phyloP scores from a whole-genome alignment of 1,140 invertebrate species.

The Drosophila bifasciata region DNA sequence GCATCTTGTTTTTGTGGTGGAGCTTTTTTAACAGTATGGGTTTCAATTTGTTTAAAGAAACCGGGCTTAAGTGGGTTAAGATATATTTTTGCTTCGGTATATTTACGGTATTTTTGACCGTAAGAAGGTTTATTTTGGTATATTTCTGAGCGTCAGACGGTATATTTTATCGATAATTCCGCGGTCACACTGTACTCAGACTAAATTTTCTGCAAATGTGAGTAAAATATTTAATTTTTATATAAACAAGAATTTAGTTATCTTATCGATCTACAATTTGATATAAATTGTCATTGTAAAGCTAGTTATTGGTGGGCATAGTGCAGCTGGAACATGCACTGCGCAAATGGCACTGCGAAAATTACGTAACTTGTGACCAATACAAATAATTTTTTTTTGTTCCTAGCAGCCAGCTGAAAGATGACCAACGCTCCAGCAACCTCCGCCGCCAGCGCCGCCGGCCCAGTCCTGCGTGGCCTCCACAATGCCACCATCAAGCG shows the following conservation, averaged over 20 bases:
- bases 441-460: conserved; percentile 59
- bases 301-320: not conserved
- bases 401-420: conserved; percentile 30
- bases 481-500: conserved; percentile 82
- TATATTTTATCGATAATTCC: too few species aligned
- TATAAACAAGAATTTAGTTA: conserved; percentile 12
- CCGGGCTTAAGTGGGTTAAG: too few species aligned
- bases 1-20: too few species aligned
- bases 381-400: conserved; percentile 34
- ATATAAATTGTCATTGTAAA: too few species aligned
- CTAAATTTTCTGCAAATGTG: conserved; percentile 39
- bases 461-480: conserved; percentile 78
- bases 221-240: conserved; percentile 29
- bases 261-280: not conserved
- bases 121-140: too few species aligned
- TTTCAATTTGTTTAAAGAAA: too few species aligned
- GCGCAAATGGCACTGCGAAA: not conserved
- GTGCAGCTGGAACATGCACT: not conserved
- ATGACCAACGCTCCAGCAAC: conserved; percentile 79
- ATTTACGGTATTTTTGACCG: too few species aligned
- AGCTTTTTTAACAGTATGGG: too few species aligned
- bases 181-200: too few species aligned
- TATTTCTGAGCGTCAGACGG: too few species aligned
- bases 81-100: too few species aligned
- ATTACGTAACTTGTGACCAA: conserved; percentile 68